phyloP scores from a whole-genome alignment of 1,140 invertebrate genomes.

The Neodiprion fabricii region DNA sequence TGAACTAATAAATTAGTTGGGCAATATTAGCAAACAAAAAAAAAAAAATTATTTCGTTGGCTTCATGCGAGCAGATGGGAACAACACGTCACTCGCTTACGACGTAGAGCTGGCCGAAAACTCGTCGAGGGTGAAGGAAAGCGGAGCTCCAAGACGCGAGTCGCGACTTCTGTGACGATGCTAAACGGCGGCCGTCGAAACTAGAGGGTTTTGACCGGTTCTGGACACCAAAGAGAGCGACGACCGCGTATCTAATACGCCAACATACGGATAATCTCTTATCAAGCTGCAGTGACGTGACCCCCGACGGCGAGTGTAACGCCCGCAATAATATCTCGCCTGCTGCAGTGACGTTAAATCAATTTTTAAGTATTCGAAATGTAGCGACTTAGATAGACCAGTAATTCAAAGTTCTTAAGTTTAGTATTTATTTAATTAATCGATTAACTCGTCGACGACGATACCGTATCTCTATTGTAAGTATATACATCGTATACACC shows the following conservation, averaged over 20 bases:
- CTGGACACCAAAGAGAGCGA: no score
- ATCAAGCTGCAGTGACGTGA: no score
- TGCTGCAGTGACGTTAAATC: neutral
- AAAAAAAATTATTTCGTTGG: no score
- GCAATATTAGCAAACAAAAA: no score
- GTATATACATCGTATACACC: neutral
- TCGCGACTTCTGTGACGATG: neutral
- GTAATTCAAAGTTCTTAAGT: neutral
- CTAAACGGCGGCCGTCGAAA: neutral
- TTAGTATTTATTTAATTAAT: neutral
- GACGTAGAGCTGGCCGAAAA: slow-evolving; percentile 52
- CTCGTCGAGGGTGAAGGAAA: slow-evolving; percentile 39
- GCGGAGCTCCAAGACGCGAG: slow-evolving; percentile 15
- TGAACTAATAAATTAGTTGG: no score
- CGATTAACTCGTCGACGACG: no score
- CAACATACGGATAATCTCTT: no score
- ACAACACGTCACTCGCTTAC: slow-evolving; percentile 51
- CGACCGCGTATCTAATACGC: no score
- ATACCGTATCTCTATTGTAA: neutral
- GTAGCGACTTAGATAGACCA: slow-evolving; percentile 1
- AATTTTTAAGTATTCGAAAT: neutral
- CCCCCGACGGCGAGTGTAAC: no score
- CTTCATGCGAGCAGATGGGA: slow-evolving; percentile 41
- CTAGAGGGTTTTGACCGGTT: neutral
- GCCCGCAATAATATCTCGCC: no score